Base-by-base conservation (phyloP, 2,888 invertebrate species). In the Stenoptilia bipunctidactyla region DNA sequence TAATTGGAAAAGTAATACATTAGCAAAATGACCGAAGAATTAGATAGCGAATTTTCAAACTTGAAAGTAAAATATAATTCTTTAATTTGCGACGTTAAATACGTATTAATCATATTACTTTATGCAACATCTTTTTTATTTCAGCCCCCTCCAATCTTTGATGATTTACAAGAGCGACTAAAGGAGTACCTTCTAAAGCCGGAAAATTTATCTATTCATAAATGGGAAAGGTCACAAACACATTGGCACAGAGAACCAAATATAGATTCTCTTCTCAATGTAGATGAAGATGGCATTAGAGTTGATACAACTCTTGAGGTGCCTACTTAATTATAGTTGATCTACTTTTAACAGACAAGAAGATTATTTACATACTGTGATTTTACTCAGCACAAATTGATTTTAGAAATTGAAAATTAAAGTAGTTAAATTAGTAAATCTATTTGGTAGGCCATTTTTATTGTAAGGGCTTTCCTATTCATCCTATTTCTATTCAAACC, bases 151-250 rank as follows among this genome's bases (percentile, higher is more conserved):
- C 90, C 91, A 14, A 86, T 91, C 43, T 76, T 91, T 43, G 87
- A 89, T 39, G 86, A 88, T 48, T 80, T 91, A 20, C 80, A 85
- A 52, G 87, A 89, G 46, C 86, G 88, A 47, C 72, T 93, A 20
- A 87, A 88, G 55, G 86, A 88, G 38, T 91, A 90, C 51, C 71
- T 92, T 27, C 69, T 88, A 40, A 86, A 87, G 52, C 89, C 90
- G 1, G 92, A 92, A 53, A 85, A 85, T 44, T 72, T 93, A 35
- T 89, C 92, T 0, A 91, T 93, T 48, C 91, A 93, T 66, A 84
- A 89, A 51, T 86, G 89, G 68, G 87, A 90, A 56, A 85, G 85
- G 51, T 87, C 88, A 13, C 91, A 92, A 55, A 86, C 85, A 56
- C 90, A 88, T 56, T 91, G 89, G 88, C 79, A 85, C 13, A 66